Base-by-base conservation (phyloP, 2,113 vertebrate genomes). In the Sebastes fasciatus region DNA sequence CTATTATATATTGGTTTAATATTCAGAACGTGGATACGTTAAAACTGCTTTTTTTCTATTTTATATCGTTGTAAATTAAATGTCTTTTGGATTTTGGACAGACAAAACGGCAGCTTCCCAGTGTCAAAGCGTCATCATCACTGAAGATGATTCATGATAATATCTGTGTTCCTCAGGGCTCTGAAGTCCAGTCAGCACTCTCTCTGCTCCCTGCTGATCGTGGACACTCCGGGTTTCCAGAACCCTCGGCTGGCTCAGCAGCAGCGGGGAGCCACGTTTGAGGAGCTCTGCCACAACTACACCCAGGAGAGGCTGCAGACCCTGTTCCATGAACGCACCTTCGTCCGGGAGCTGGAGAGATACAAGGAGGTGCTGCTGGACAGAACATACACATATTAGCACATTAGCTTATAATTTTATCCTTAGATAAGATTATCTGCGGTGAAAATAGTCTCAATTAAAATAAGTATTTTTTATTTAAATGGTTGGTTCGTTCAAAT, bases 201-300 rank as follows among this genome's bases (percentile, higher is more conserved):
- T 0, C 93, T 99, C 64, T 98, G 97, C 89, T 99, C 97, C 0
- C 95, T 99, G 92, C 96, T 98, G 0, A 96, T 99, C 4, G 98
- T 99, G 94, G 98, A 99, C 93, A 98, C 97, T 0, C 98, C 98
- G 0, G 98, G 98, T 76, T 97, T 98, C 5, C 98, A 99, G 94
- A 99, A 99, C 94, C 98, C 98, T 0, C 96, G 96, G 58, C 91
- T 96, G 85, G 94, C 95, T 0, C 96, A 97, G 48, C 95, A 96
- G 2, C 94, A 95, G 63, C 95, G 98, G 0, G 97, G 97, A 0
- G 97, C 97, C 91, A 98, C 97, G 43, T 99, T 99, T 0, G 98
- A 99, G 89, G 98, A 99, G 90, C 97, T 99, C 46, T 99, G 98
- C 91, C 98, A 99, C 88, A 99, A 99, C 95, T 99, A 99, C 0